These are phyloP conservation scores for Stigmatopora argus DNA, from an alignment of 2,113 vertebrate genomes.

Conservation along the genomic window DNA sequence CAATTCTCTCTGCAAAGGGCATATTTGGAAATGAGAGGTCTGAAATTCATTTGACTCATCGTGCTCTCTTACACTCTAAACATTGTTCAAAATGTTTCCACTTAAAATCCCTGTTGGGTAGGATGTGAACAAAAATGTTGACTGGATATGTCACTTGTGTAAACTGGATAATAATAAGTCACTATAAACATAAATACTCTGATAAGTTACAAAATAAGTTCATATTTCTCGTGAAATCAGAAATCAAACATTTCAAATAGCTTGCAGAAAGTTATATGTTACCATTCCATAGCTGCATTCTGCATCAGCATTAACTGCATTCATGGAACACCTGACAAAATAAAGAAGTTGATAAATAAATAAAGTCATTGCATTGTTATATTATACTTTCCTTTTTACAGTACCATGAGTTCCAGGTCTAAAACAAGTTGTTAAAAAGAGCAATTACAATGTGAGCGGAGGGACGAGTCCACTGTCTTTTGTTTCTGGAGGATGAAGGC, in stretches of 20 bases:
- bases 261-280: slow-evolving; percentile 47
- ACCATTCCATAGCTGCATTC: slow-evolving; percentile 55
- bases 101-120: slow-evolving; percentile 30
- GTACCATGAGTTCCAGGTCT: slow-evolving; percentile 67
- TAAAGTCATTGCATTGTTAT: slow-evolving; percentile 59
- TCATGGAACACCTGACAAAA: slow-evolving; percentile 62
- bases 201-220: slow-evolving; percentile 50
- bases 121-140: slow-evolving; percentile 29
- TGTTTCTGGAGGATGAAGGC: slow-evolving; percentile 39
- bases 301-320: slow-evolving; percentile 59
- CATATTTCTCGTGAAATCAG: slow-evolving; percentile 29
- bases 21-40: slow-evolving; percentile 49
- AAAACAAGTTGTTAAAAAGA: slow-evolving; percentile 58
- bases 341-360: slow-evolving; percentile 65
- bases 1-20: slow-evolving; percentile 1
- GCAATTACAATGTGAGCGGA: slow-evolving; percentile 48
- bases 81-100: slow-evolving; percentile 27
- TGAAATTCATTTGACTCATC: slow-evolving; percentile 45
- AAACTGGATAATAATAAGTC: slow-evolving; percentile 45
- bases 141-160: slow-evolving; percentile 13
- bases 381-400: slow-evolving; percentile 59
- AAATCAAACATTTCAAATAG: slow-evolving; percentile 47
- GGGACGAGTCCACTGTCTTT: slow-evolving; percentile 42
- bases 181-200: slow-evolving; percentile 45
- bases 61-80: slow-evolving; percentile 51